Percentiles rank a stretch among this genome's conserved stretches.
phyloP scores from a whole-genome alignment of 2,888 invertebrate species.

The Andrena praecox region DNA sequence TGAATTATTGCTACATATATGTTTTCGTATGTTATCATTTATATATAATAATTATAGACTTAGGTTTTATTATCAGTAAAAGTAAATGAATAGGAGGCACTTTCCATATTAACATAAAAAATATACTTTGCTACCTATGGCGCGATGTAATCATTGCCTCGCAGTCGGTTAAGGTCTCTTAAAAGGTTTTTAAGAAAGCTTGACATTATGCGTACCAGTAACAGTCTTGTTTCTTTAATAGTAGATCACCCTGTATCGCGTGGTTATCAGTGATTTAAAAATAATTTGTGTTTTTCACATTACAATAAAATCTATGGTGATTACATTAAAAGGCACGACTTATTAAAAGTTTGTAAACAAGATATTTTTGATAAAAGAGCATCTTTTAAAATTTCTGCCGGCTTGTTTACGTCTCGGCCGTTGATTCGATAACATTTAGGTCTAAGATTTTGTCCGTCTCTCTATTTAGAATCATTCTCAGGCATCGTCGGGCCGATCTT shows the following conservation, averaged over 20 bases:
- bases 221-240: conserved; percentile 75
- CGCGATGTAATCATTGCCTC: conserved; percentile 53
- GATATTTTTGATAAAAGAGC: conserved; percentile 76
- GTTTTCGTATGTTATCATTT: conserved; percentile 37
- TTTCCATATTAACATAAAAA: conserved; percentile 69
- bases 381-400: conserved; percentile 73
- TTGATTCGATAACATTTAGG: conserved; percentile 44
- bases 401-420: conserved; percentile 44
- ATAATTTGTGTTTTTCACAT: conserved; percentile 76
- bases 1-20: conserved; percentile 53
- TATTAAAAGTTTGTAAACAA: conserved; percentile 80
- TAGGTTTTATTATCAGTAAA: conserved; percentile 68
- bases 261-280: conserved; percentile 78
- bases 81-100: conserved; percentile 75
- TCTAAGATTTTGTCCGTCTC: conserved; percentile 46
- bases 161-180: conserved; percentile 54
- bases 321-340: conserved; percentile 82
- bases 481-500: conserved; percentile 52
- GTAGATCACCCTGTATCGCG: conserved; percentile 74
- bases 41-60: conserved; percentile 51
- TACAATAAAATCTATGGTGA: conserved; percentile 79
- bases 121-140: conserved; percentile 60
- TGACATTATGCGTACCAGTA: conserved; percentile 67
- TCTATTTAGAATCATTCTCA: conserved; percentile 53
- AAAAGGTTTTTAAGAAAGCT: conserved; percentile 65